A percentile compares a stretch with the other conserved stretches of the same genome.
These are phyloP conservation scores for Epistrophella euchroma DNA, from an alignment of 2,888 invertebrate species.

Conservation along the genomic window DNA sequence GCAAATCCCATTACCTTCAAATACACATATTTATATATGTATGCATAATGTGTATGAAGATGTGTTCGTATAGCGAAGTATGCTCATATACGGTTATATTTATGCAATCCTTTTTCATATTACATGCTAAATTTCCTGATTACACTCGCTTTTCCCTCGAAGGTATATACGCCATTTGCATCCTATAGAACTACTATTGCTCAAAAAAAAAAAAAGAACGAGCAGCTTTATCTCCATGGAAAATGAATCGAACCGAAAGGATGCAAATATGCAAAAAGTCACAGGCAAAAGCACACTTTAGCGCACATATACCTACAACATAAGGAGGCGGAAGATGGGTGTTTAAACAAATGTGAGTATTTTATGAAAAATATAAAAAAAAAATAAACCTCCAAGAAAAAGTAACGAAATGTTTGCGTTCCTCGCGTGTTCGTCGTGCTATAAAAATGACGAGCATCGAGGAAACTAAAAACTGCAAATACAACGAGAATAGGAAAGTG, in stretches of 20 bases:
- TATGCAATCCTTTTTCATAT: conserved; percentile 54
- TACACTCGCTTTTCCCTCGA: conserved; percentile 51
- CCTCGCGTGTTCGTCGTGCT: conserved; percentile 37
- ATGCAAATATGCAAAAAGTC: conserved; percentile 80
- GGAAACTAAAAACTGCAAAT: conserved; percentile 45
- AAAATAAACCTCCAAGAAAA: not conserved
- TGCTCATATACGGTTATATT: conserved; percentile 32
- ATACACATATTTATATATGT: not conserved
- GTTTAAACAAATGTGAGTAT: conserved; percentile 20
- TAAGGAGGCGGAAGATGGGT: not conserved
- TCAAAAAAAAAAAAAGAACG: conserved; percentile 5
- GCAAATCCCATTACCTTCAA: conserved; percentile 63
- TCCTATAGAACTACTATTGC: conserved; percentile 44
- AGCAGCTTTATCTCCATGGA: conserved; percentile 12
- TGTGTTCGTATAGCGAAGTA: conserved; percentile 7
- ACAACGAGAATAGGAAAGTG: conserved; percentile 21
- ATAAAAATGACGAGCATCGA: conserved; percentile 57
- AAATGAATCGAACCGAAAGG: conserved; percentile 79
- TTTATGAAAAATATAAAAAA: not conserved
- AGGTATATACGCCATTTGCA: conserved; percentile 50
- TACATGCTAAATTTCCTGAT: conserved; percentile 63
- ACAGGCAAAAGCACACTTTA: conserved; percentile 28
- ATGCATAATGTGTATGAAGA: not conserved
- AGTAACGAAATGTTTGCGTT: conserved; percentile 72
- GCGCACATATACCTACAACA: conserved; percentile 1